Evolutionary conservation across 1,140 invertebrate species (phyloP).

Genomic region (Nixonia krombeini): DNA sequence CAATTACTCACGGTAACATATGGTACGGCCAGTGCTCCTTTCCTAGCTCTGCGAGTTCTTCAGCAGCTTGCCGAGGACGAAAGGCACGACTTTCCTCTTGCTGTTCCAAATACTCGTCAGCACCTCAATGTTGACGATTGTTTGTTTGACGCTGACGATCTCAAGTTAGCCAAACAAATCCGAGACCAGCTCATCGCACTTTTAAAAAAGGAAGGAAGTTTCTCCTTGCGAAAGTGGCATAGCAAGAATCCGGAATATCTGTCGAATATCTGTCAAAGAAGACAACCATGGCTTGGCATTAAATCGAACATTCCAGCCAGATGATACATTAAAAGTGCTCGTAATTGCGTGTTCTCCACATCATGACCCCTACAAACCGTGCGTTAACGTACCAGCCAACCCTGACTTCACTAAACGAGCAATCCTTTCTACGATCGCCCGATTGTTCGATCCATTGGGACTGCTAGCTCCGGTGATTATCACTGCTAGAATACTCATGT

Average conservation of each 20-base stretch:
- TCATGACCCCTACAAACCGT: background rate
- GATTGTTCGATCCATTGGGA: background rate
- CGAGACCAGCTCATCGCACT: slow-evolving; percentile 2
- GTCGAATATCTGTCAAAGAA: background rate
- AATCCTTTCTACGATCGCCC: background rate
- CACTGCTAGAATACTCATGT: background rate
- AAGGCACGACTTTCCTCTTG: background rate
- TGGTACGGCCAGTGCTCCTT: slow-evolving; percentile 4
- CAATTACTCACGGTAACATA: slow-evolving; percentile 8
- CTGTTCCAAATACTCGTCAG: background rate
- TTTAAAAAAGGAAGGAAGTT: background rate
- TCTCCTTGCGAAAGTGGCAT: background rate
- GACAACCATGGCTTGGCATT: slow-evolving; percentile 10
- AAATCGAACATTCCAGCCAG: background rate
- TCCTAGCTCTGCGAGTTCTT: slow-evolving; percentile 4
- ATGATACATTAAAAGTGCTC: background rate
- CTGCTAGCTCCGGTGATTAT: background rate
- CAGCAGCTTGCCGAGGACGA: slow-evolving; percentile 6
- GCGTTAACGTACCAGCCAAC: background rate
- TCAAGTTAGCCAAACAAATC: background rate
- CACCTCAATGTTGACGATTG: slow-evolving; percentile 6
- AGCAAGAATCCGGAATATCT: slow-evolving; percentile 1
- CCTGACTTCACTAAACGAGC: background rate
- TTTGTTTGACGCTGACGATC: background rate
- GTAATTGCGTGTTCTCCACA: background rate